Conservation (phyloP, 2,113 vertebrate species). For the Ranitomeya variabilis region DNA sequence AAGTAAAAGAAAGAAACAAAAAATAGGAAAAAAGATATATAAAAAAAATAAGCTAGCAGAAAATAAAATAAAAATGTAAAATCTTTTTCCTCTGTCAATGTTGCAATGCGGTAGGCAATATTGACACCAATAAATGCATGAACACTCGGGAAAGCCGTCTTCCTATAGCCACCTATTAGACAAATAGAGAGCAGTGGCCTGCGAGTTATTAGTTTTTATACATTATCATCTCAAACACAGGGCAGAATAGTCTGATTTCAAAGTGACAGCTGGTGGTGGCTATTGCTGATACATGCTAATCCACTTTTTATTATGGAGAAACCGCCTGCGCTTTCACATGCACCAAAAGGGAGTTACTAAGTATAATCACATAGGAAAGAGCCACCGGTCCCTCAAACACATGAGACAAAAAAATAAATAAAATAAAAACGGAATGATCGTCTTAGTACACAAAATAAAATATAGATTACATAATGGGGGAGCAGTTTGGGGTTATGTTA, state of each 20-base stretch:
- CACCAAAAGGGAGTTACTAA: slow-evolving; percentile 82
- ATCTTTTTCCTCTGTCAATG: background rate
- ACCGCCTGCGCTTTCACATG: slow-evolving; percentile 84
- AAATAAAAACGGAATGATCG: slow-evolving; percentile 67
- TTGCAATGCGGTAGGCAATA: background rate
- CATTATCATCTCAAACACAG: slow-evolving; percentile 81
- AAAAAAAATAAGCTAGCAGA: background rate
- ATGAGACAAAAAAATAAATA: slow-evolving; percentile 63
- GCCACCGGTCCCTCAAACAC: slow-evolving; percentile 72
- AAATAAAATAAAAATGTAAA: background rate
- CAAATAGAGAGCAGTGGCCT: slow-evolving; percentile 75
- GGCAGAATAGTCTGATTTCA: slow-evolving; percentile 89
- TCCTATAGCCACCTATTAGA: slow-evolving; percentile 71
- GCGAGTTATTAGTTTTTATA: slow-evolving; percentile 86
- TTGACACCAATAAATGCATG: slow-evolving; percentile 17
- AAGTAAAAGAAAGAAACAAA: no score
- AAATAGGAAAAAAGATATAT: no score
- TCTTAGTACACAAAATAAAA: slow-evolving; percentile 72
- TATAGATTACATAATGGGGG: slow-evolving; percentile 66
- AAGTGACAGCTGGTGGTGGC: slow-evolving; percentile 95
- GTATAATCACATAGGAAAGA: slow-evolving; percentile 74
- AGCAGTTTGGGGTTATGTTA: slow-evolving; percentile 15
- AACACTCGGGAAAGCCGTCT: slow-evolving; percentile 59
- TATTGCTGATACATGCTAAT: slow-evolving; percentile 96
- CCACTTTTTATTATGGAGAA: slow-evolving; percentile 99